Evolutionary conservation across 2,888 invertebrate species (phyloP).

Genomic region (Tenthredo livida): DNA sequence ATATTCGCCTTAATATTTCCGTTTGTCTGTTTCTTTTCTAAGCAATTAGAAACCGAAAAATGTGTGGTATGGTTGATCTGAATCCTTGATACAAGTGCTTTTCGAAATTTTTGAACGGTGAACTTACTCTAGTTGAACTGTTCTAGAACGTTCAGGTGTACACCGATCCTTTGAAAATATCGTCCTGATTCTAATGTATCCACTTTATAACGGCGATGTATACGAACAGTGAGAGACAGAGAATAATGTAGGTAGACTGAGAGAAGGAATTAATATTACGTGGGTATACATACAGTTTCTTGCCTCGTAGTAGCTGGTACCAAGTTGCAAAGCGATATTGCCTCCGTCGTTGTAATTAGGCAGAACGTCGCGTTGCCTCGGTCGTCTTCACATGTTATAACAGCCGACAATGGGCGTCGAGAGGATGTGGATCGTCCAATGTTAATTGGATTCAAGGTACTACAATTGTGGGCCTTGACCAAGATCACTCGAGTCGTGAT

Average conservation of each 20-base stretch:
- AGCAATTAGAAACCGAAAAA: background rate
- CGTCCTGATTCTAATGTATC: background rate
- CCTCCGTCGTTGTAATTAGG: slow-evolving; percentile 40
- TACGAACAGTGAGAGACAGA: background rate
- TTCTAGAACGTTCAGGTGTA: background rate
- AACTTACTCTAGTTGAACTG: too few species aligned
- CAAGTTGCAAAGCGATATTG: slow-evolving; percentile 42
- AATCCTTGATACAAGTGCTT: background rate
- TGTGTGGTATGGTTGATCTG: background rate
- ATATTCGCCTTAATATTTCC: background rate
- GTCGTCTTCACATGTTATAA: slow-evolving; percentile 39
- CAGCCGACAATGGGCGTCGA: slow-evolving; percentile 4
- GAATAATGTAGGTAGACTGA: slow-evolving; percentile 16
- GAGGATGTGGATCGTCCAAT: slow-evolving; percentile 33
- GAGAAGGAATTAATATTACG: slow-evolving; percentile 35
- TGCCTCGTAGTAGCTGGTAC: background rate
- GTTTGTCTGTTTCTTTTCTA: background rate
- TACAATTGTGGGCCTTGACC: slow-evolving; percentile 16
- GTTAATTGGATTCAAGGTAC: slow-evolving; percentile 37
- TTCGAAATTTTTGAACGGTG: background rate
- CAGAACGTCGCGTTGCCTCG: slow-evolving; percentile 2
- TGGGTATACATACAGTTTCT: slow-evolving; percentile 10
- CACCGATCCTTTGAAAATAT: background rate
- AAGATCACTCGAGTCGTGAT: background rate
- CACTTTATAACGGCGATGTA: background rate